Base-by-base conservation (phyloP, 2,888 invertebrate genomes). In the Ferdinandea cuprea region DNA sequence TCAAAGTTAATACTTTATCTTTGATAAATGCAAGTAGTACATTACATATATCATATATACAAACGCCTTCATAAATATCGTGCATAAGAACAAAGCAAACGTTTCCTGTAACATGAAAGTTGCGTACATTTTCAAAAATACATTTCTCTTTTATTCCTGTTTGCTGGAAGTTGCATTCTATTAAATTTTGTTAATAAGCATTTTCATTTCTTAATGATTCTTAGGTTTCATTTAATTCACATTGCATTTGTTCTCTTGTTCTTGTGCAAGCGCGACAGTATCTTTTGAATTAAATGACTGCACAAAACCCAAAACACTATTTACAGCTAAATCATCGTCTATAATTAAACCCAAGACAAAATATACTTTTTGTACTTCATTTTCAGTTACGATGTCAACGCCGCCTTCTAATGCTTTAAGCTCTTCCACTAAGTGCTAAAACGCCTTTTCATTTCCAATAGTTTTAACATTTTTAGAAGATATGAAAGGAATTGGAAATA, bases 271-370 rank as follows among this genome's bases (percentile, higher is more conserved):
- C 74, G 35, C 85, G 72, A 65, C 86, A 87, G 68, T 77, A 87
- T 44, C 76, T 50, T 42, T 85, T 6, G 80, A 77, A 78, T 80
- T 86, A 83, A 87, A 86, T 17, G 86, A 85, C 63, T 86, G 61
- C 17, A 77, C 66, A 74, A 83, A 73, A 46, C 72, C 76, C 17
- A 76, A 66, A 9, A 79, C 52, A 61, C 80, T 74, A 73, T 86
- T 85, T 0, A 86, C 28, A 17, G 85, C 87, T 52, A 86, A 85
- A 58, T 87, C 86, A 56, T 86, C 86, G 3, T 86, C 86, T 28
- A 86, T 52, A 44, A 87, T 42, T 65, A 86, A 66, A 59, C 85
- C 85, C 44, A 86, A 52, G 48, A 85, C 35, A 52, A 87, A 86
- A 68, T 86, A 78, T 15, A 86, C 68, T 80, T 72, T 80, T 9